phyloP scores from a whole-genome alignment of 2,797 vertebrate genomes.

The Myiotriccus ornatus region DNA sequence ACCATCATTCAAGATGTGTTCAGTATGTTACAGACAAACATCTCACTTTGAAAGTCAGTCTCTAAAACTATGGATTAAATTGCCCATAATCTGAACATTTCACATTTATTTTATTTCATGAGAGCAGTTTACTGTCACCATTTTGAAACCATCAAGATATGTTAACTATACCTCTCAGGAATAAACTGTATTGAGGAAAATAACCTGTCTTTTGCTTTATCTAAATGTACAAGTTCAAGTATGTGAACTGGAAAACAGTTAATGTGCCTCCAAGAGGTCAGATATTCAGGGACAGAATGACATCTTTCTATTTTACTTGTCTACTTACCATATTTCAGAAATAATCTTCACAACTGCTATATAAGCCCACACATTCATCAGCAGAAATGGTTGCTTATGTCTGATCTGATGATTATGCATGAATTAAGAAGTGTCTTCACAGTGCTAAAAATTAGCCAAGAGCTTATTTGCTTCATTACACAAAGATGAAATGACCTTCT shows the following conservation, averaged over 20 bases:
- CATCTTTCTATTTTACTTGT: not conserved
- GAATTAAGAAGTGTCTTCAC: not conserved
- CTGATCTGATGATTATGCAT: not conserved
- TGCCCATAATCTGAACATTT: not conserved
- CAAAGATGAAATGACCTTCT: not conserved
- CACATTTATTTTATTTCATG: not conserved
- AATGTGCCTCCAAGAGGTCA: not conserved
- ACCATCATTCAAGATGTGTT: not conserved
- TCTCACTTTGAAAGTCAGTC: not conserved
- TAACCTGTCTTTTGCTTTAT: not conserved
- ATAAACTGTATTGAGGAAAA: not conserved
- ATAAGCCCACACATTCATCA: not conserved
- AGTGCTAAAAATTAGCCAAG: not conserved
- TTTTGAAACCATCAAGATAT: not conserved
- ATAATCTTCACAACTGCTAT: not conserved
- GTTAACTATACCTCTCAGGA: not conserved
- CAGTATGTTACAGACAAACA: not conserved
- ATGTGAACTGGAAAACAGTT: not conserved
- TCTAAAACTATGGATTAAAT: not conserved
- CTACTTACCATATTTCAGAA: not conserved
- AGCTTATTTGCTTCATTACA: not conserved
- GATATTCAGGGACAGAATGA: not conserved
- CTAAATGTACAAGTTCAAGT: not conserved
- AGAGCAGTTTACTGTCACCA: not conserved
- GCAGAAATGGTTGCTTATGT: not conserved